Conservation (phyloP, 1,140 invertebrate species). For the Aradophagus sp. region DNA sequence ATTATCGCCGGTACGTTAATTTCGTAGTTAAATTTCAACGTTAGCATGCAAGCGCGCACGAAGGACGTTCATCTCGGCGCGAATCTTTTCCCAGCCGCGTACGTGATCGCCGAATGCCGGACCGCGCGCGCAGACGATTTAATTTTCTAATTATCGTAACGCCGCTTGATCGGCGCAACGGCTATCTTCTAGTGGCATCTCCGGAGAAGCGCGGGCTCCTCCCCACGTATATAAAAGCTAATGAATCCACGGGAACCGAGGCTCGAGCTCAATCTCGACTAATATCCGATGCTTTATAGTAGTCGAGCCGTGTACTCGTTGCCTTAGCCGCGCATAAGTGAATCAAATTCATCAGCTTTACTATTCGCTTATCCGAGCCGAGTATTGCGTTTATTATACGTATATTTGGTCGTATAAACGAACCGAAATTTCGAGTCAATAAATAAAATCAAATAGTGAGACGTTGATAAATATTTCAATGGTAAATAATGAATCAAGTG, state of each 20-base stretch:
- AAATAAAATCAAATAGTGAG: too few relatives aligned
- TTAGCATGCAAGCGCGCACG: conserved; percentile 48
- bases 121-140: conserved; percentile 66
- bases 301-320: too few relatives aligned
- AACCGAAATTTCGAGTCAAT: too few relatives aligned
- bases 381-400: too few relatives aligned
- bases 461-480: too few relatives aligned
- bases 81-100: conserved; percentile 47
- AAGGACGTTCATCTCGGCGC: conserved; percentile 44
- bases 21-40: conserved; percentile 53
- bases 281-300: conserved; percentile 68
- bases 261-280: conserved; percentile 68
- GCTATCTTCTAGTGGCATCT: conserved; percentile 71
- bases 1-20: conserved; percentile 26
- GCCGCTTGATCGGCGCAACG: conserved; percentile 61
- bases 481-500: too few relatives aligned
- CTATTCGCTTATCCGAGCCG: conserved; percentile 15
- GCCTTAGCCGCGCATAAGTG: neutral
- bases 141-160: conserved; percentile 75
- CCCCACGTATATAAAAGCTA: conserved; percentile 69
- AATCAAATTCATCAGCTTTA: conserved; percentile 23
- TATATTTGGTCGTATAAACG: too few relatives aligned
- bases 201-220: conserved; percentile 58
- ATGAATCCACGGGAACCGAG: conserved; percentile 66
- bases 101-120: conserved; percentile 40